Evolutionary conservation across 2,113 vertebrate genomes (phyloP), one percentile per base, ranked within the genome.

Genomic region (Lampris megalopsis): DNA sequence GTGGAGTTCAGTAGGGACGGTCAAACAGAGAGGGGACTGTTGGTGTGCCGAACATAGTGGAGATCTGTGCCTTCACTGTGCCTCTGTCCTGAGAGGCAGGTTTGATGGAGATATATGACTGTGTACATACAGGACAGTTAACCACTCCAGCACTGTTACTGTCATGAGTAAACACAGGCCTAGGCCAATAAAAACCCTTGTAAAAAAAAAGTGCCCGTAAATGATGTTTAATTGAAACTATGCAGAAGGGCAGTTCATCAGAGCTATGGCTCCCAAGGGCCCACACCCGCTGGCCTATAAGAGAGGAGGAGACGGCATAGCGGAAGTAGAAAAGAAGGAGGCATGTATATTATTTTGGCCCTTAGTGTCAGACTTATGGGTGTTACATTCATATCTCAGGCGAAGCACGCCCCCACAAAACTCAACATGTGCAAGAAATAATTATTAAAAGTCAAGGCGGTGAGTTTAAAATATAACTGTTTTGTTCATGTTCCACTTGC

Each of bases 211-310:
- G 79, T 71, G 67, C 73, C 86, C 83, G 88, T 90, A 93, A 94
- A 93, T 76, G 73, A 85, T 86, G 78, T 91, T 91, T 92, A 92
- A 93, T 92, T 92, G 80, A 92, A 93, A 90, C 76, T 83, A 85
- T 91, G 86, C 80, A 86, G 85, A 76, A 83, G 84, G 79, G 88
- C 79, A 78, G 82, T 80, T 89, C 7, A 62, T 81, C 76, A 73
- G 71, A 73, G 77, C 73, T 57, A 71, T 57, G 58, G 50, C 75
- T 90, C 86, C 75, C 82, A 74, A 45, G 83, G 73, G 64, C 66
- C 63, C 54, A 75, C 61, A 66, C 52, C 71, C 42, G 63, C 36
- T 54, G 59, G 61, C 53, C 66, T 35, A 69, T 43, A 24, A 11
- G 41, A 45, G 73, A 71, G 49, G 49, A 81, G 54, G 59, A 61